phyloP scores from a whole-genome alignment of 92 coral and sea anemone genomes.

The Zoanthus sansibaricus region DNA sequence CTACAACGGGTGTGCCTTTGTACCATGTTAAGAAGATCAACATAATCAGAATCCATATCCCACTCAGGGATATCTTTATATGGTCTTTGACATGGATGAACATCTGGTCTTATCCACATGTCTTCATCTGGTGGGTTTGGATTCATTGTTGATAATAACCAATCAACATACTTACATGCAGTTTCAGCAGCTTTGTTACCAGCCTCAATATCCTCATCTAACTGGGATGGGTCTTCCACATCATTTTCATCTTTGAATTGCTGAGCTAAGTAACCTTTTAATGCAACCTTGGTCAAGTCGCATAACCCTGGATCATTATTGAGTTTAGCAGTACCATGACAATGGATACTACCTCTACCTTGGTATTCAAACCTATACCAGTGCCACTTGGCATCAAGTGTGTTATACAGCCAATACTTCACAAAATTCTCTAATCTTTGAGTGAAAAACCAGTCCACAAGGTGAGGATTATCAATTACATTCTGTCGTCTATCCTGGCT shows the following conservation, averaged over 20 bases:
- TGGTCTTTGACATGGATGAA: no score
- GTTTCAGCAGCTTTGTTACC: constrained; percentile 67
- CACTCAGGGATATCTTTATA: neutral
- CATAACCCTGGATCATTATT: constrained; percentile 76
- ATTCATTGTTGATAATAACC: constrained; percentile 72
- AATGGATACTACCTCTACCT: constrained; percentile 16
- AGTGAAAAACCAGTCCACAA: constrained; percentile 76
- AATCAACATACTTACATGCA: constrained; percentile 74
- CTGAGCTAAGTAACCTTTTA: constrained; percentile 65
- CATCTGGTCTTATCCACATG: constrained; percentile 65
- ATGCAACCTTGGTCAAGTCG: constrained; percentile 53
- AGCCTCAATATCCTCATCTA: constrained; percentile 51
- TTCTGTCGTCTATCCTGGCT: constrained; percentile 57
- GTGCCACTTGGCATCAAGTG: constrained; percentile 75
- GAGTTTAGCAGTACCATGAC: constrained; percentile 59
- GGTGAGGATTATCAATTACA: constrained; percentile 73
- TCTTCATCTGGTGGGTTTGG: constrained; percentile 70
- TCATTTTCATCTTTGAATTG: neutral
- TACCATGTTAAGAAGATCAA: constrained; percentile 57
- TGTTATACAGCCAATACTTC: constrained; percentile 69
- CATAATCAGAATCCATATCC: constrained; percentile 45
- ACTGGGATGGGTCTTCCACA: constrained; percentile 3
- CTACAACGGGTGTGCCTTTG: constrained; percentile 57
- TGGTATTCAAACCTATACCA: constrained; percentile 75
- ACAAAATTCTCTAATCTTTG: constrained; percentile 67